phyloP scores from a whole-genome alignment of 2,797 vertebrate genomes.

The Phataginus tetradactyla region DNA sequence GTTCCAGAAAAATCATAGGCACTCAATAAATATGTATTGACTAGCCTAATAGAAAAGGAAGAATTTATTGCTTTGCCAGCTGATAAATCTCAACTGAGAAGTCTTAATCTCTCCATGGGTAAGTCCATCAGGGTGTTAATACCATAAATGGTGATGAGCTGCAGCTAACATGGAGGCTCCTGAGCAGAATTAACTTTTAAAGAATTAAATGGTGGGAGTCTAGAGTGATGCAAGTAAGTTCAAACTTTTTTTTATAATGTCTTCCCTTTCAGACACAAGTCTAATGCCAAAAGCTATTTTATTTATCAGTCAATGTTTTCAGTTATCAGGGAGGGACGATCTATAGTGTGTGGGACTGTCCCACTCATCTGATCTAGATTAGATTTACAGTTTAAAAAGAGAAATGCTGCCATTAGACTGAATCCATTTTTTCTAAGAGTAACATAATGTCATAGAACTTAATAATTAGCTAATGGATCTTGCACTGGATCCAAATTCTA shows the following conservation, averaged over 20 bases:
- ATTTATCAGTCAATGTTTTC: neutral
- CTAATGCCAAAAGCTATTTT: neutral
- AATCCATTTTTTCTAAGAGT: neutral
- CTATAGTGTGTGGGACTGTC: neutral
- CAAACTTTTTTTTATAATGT: neutral
- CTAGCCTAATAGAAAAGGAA: neutral
- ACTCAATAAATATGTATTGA: neutral
- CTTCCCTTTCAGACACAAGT: slow-evolving; percentile 10
- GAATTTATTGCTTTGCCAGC: neutral
- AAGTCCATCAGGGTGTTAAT: neutral
- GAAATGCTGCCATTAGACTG: neutral
- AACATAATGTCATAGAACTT: neutral
- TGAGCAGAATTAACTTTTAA: neutral
- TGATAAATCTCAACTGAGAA: neutral
- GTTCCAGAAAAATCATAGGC: neutral
- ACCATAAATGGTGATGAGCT: neutral
- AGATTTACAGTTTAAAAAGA: slow-evolving; percentile 5
- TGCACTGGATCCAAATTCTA: neutral
- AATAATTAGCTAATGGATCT: neutral
- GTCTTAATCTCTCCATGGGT: neutral
- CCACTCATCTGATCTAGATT: neutral
- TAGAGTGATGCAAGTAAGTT: neutral
- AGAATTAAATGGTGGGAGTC: neutral
- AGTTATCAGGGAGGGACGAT: neutral
- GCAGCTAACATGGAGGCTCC: neutral